These are phyloP conservation scores for Miniopterus natalensis DNA, from an alignment of 2,113 vertebrate species.

Conservation along the genomic window DNA sequence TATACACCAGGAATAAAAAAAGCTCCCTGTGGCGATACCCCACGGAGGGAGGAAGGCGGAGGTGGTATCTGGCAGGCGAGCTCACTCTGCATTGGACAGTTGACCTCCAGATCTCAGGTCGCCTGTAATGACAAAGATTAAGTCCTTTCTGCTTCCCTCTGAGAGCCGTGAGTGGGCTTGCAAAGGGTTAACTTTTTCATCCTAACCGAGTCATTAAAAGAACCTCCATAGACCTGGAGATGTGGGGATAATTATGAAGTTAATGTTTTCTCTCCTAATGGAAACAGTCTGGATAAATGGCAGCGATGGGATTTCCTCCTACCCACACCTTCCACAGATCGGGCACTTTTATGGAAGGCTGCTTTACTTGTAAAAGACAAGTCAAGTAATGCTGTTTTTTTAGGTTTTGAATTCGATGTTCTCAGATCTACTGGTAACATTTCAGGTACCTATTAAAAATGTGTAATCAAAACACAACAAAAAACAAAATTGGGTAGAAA, in stretches of 20 bases:
- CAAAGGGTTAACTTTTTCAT: conserved; percentile 63
- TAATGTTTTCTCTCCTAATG: conserved; percentile 74
- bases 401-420: background rate
- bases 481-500: background rate
- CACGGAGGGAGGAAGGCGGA: background rate
- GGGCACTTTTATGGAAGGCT: background rate
- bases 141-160: background rate
- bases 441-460: background rate
- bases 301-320: conserved; percentile 25
- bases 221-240: conserved; percentile 32
- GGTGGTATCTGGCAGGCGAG: background rate
- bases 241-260: conserved; percentile 69
- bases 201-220: conserved; percentile 48
- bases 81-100: background rate
- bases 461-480: background rate
- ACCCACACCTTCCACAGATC: background rate
- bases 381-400: background rate
- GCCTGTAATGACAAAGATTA: background rate
- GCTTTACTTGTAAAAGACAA: conserved; percentile 25
- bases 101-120: background rate
- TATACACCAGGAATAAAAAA: background rate
- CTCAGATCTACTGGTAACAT: background rate
- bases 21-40: background rate
- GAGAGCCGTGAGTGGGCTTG: background rate
- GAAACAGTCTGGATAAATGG: conserved; percentile 53